Conservation (phyloP, 2,113 vertebrate genomes). For the Trichechus manatus region DNA sequence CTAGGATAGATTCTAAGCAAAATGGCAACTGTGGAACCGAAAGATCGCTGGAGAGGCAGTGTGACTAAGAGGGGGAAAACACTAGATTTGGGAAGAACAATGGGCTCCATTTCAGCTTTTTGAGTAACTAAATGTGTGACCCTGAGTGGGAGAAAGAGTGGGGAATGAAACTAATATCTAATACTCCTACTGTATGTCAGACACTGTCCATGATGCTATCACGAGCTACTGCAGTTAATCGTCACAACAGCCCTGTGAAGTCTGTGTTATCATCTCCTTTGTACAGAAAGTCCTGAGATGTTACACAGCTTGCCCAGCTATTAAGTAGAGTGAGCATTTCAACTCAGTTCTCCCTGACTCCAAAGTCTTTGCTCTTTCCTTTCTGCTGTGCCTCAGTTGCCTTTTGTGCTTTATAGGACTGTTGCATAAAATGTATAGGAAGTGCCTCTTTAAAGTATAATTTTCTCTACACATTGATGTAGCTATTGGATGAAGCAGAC, state of each 20-base stretch:
- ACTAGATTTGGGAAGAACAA: accelerated
- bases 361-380: neutral
- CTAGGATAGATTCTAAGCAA: neutral
- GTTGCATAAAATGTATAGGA: neutral
- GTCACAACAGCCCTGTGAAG: too few relatives aligned
- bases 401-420: neutral
- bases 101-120: neutral
- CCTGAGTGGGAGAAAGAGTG: neutral
- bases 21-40: neutral
- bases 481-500: neutral
- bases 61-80: neutral
- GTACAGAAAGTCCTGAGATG: neutral
- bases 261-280: accelerated
- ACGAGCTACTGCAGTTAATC: neutral
- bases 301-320: neutral
- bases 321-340: neutral
- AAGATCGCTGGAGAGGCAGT: neutral
- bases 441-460: neutral
- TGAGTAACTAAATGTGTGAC: neutral
- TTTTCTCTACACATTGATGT: neutral
- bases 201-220: neutral
- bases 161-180: accelerated
- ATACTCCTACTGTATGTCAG: neutral
- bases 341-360: neutral
- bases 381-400: neutral